phyloP scores from a whole-genome alignment of 2,113 vertebrate genomes.

The Prunella fulvescens region DNA sequence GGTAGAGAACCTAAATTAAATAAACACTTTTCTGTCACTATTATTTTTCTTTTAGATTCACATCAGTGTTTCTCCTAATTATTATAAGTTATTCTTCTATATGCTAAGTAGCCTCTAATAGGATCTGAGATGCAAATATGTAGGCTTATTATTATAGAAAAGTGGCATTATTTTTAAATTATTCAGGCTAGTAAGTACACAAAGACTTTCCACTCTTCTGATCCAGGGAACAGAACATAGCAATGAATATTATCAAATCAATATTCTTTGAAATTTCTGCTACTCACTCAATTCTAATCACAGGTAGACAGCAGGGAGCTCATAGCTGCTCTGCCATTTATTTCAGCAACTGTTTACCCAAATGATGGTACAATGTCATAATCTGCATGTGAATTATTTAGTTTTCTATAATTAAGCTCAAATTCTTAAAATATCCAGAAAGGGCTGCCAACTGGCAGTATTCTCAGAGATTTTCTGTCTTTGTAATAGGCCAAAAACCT shows the following conservation, averaged over 20 bases:
- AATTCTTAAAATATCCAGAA: background rate
- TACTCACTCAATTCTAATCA: background rate
- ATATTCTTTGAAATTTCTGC: background rate
- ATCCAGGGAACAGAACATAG: background rate
- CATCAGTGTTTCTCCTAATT: background rate
- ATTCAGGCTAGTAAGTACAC: background rate
- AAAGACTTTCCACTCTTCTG: background rate
- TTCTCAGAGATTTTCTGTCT: background rate
- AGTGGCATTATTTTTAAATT: background rate
- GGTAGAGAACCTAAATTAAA: background rate
- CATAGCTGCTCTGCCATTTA: background rate
- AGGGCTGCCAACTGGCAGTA: background rate
- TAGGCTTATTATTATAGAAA: background rate
- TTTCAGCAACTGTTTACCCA: background rate
- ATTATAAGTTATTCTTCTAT: background rate
- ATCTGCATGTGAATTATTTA: background rate
- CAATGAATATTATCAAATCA: background rate
- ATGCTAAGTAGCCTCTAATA: background rate
- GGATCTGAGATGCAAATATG: background rate
- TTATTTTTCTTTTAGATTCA: background rate
- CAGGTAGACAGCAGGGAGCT: background rate
- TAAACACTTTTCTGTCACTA: background rate
- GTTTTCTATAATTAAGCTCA: background rate
- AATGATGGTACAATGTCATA: background rate
- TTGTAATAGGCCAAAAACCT: background rate